These are phyloP conservation scores for Dryomyza anilis DNA, from an alignment of 2,888 invertebrate genomes.

Conservation along the genomic window DNA sequence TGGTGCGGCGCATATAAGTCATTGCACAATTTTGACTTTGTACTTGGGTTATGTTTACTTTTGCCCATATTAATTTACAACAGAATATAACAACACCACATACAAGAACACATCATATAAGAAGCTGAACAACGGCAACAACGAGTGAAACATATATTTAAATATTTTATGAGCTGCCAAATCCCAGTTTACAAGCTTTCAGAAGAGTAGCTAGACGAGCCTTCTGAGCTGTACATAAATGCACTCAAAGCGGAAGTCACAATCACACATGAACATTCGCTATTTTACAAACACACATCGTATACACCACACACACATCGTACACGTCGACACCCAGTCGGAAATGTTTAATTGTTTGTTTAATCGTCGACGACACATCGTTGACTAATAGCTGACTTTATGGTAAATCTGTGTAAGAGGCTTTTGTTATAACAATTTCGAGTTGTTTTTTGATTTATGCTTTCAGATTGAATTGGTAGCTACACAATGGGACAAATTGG, in stretches of 20 bases:
- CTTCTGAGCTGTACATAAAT: background rate
- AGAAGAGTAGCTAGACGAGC: background rate
- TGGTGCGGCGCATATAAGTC: too few relatives aligned
- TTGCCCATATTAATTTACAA: background rate
- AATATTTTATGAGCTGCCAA: conserved; percentile 55
- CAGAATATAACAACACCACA: background rate
- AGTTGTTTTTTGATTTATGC: too few relatives aligned
- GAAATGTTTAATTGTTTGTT: too few relatives aligned
- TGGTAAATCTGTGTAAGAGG: too few relatives aligned
- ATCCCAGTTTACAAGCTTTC: conserved; percentile 51
- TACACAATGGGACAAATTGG: too few relatives aligned
- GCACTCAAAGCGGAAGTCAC: conserved; percentile 1
- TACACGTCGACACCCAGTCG: too few relatives aligned
- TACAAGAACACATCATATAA: background rate
- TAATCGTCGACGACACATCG: too few relatives aligned
- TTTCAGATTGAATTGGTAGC: too few relatives aligned
- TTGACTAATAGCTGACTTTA: too few relatives aligned
- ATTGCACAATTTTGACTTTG: too few relatives aligned
- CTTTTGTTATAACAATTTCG: too few relatives aligned
- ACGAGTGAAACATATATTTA: background rate
- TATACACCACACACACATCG: background rate
- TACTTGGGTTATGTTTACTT: too few relatives aligned
- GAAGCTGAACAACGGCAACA: background rate
- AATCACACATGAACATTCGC: background rate
- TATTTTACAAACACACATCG: background rate